Base-by-base conservation (phyloP, 2,888 invertebrate species). In the Apodemia mormo region DNA sequence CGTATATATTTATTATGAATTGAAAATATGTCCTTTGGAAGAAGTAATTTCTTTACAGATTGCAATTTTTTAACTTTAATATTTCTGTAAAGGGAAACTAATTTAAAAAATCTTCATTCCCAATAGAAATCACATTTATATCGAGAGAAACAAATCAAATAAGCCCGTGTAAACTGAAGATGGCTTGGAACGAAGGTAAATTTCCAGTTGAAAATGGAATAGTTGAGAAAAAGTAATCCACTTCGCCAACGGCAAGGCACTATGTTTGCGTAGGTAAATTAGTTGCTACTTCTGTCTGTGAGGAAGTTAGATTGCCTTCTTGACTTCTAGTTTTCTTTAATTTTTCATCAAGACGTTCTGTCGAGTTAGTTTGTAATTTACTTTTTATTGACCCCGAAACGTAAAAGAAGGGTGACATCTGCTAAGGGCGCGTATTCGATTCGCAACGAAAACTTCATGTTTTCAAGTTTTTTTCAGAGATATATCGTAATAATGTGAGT, bases 291-390 rank as follows among this genome's bases (percentile, higher is more conserved):
- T 81, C 86, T 84, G 82, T 84, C 85, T 82, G 49, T 49, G 83
- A 82, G 77, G 81, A 86, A 89, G 85, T 89, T 89, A 87, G 83
- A 89, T 89, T 89, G 88, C 84, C 81, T 76, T 79, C 80, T 83
- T 83, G 79, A 79, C 78, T 80, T 77, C 76, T 72, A 76, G 75
- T 77, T 78, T 81, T 76, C 78, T 82, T 83, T 84, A 80, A 82
- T 83, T 86, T 85, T 86, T 81, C 65, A 29, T 65, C 65, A 52
- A 14, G 33, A 61, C 61, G 61, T 61, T 61, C 61, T 33, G 33
- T 61, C 33, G 33, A 61, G 33, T 61, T 61, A 29, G 61, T 61
- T 61, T 29, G 7, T 30, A 61, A 61, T 61, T 61, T 61, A 61
- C 61, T 61, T 61, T 61, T 30, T 61, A 14, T 61, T 8, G 33